Base-by-base conservation (phyloP, 2,888 invertebrate species). In the Parapristionchus giblindavisi region DNA sequence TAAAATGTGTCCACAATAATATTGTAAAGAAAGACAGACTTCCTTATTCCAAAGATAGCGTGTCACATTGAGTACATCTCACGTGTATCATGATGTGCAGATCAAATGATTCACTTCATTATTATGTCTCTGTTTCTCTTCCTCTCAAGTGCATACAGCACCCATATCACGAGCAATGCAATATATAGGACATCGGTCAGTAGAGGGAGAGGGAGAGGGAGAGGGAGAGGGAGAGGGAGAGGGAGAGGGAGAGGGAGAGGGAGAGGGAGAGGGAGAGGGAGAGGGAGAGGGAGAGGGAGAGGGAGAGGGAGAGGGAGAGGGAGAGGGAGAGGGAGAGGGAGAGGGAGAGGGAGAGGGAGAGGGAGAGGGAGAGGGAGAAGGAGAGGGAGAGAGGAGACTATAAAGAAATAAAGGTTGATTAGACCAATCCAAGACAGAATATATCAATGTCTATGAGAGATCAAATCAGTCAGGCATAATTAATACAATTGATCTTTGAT, bases 351-450 rank as follows among this genome's bases (percentile, higher is more conserved):
- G 36, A 34, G 29, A n/a, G 21, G 51, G 66, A 51, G 11, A 56
- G 51, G 32, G 68, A 68, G 27, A 51, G 8, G n/a, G 51, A 17
- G 68, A 32, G 51, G 17, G 68, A 21, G 48, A 27, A 34, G 36
- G 34, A 68, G 68, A 29, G 43, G 48, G 32, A 65, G 34, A n/a
- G 17, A 24, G 63, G 21, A n/a, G 5, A n/a, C 6, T n/a, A 11
- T 24, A 14, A 40, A 5, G 24, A 27, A 29, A 36, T 40, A 51
- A 51, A 51, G n/a, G 51, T n/a, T 51, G 14, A 14, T n/a, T n/a
- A 51, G n/a, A 14, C 14, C 14, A 14, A 17, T 51, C n/a, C n/a
- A n/a, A n/a, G n/a, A n/a, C n/a, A n/a, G n/a, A n/a, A n/a, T n/a
- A n/a, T n/a, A n/a, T n/a, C n/a, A n/a, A n/a, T n/a, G n/a, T n/a